These are phyloP conservation scores for Polia nebulosa DNA, from an alignment of 2,888 invertebrate species.

Conservation along the genomic window DNA sequence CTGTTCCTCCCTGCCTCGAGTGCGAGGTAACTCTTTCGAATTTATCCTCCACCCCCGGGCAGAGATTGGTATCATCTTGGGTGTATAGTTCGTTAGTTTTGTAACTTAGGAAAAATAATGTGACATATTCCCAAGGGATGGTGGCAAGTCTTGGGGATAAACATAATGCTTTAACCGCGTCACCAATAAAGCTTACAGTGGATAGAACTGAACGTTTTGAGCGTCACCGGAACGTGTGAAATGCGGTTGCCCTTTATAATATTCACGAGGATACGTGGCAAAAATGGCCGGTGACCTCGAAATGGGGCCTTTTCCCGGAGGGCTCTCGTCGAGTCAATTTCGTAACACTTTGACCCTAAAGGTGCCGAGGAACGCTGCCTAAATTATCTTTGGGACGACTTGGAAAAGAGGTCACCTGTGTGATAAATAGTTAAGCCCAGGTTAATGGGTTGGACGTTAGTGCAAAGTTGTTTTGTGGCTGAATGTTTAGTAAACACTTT, in stretches of 20 bases:
- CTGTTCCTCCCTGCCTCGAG: too few relatives aligned
- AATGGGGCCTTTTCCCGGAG: conserved; percentile 77
- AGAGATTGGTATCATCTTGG: neutral
- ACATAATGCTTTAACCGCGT: conserved; percentile 55
- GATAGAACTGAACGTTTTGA: conserved; percentile 78
- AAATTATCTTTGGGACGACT: conserved; percentile 84
- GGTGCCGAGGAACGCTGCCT: conserved; percentile 75
- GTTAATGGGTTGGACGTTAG: conserved; percentile 77
- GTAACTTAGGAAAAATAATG: neutral
- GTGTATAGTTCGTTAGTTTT: neutral
- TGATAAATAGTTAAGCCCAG: conserved; percentile 81
- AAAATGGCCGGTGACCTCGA: conserved; percentile 83
- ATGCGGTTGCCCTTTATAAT: conserved; percentile 79
- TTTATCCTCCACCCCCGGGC: too few relatives aligned
- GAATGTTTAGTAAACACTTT: conserved; percentile 68
- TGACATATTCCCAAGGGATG: conserved; percentile 2
- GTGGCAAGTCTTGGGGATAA: conserved; percentile 25
- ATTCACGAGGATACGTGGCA: conserved; percentile 79
- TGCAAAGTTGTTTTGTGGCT: conserved; percentile 69
- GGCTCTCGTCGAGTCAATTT: conserved; percentile 79
- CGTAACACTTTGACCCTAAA: conserved; percentile 82
- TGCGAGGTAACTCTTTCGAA: too few relatives aligned
- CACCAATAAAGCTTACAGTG: conserved; percentile 76
- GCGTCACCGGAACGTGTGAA: conserved; percentile 80
- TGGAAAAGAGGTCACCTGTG: conserved; percentile 80